phyloP scores from a whole-genome alignment of 2,113 vertebrate species.

The Rissa tridactyla region DNA sequence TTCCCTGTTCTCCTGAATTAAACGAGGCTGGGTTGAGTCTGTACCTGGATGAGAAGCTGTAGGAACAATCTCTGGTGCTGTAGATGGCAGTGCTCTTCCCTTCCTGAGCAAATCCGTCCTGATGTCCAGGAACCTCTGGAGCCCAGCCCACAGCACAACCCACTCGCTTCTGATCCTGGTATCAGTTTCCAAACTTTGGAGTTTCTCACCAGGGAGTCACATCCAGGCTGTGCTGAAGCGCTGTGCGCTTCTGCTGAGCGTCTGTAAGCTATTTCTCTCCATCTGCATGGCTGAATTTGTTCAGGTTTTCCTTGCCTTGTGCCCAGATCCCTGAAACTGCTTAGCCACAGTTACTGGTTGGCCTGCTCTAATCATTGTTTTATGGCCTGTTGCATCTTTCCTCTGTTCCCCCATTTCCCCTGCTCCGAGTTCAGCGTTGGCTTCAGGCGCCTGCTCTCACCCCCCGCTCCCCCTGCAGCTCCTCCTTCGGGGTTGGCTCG shows the following conservation, averaged over 20 bases:
- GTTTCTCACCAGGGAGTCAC: background rate
- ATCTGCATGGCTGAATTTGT: background rate
- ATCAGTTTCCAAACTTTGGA: background rate
- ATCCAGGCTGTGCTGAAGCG: background rate
- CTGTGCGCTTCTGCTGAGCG: background rate
- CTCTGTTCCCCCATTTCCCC: background rate
- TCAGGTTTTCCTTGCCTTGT: background rate
- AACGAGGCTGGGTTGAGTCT: background rate
- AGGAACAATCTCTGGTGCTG: background rate
- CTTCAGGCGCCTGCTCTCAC: too few relatives aligned
- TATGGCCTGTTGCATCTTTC: background rate
- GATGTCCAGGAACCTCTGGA: background rate
- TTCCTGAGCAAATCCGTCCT: background rate
- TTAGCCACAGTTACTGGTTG: too few relatives aligned
- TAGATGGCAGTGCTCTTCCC: background rate
- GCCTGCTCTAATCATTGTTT: rapidly evolving
- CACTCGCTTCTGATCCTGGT: rapidly evolving
- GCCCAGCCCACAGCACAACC: background rate
- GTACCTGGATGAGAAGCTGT: background rate
- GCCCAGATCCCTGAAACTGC: background rate
- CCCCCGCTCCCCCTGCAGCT: background rate
- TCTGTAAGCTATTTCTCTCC: background rate
- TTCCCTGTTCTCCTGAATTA: background rate
- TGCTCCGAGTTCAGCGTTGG: rapidly evolving
- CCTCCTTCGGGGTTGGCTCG: background rate